Percentiles rank a stretch among this genome's conserved stretches.
Conservation (phyloP, 1,140 invertebrate genomes). For the Acromyrmex heyeri region DNA sequence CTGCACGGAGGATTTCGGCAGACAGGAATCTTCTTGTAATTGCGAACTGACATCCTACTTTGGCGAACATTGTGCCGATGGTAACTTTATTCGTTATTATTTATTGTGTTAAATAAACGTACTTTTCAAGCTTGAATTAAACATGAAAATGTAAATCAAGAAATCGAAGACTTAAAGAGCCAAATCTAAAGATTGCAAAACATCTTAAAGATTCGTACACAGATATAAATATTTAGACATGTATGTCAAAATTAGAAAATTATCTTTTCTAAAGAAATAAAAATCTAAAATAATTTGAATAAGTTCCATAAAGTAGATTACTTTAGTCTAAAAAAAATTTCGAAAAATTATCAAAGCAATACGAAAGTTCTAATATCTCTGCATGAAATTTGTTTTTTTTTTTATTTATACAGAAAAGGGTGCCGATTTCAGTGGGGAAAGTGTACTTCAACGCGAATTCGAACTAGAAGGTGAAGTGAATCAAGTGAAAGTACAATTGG, state of each 20-base stretch:
- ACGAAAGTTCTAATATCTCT: background rate
- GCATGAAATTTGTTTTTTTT: slow-evolving; percentile 85
- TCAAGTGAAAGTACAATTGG: slow-evolving; percentile 92
- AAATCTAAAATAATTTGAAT: background rate
- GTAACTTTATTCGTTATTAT: slow-evolving; percentile 77
- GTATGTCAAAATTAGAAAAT: slow-evolving; percentile 5
- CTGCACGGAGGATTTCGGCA: slow-evolving; percentile 96
- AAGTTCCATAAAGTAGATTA: background rate
- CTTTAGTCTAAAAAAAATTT: background rate
- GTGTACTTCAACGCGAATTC: slow-evolving; percentile 92
- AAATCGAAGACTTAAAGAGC: background rate
- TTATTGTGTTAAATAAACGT: background rate
- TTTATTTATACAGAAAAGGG: slow-evolving; percentile 91
- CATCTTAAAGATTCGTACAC: background rate
- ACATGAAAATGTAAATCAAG: background rate
- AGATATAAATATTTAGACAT: background rate
- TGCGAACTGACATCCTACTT: slow-evolving; percentile 96
- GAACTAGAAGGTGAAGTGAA: slow-evolving; percentile 90
- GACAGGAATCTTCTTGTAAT: slow-evolving; percentile 93
- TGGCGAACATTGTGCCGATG: slow-evolving; percentile 90
- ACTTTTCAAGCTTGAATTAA: background rate
- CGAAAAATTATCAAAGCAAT: background rate
- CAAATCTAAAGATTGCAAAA: background rate
- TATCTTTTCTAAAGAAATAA: background rate
- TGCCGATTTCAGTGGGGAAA: slow-evolving; percentile 95